Percentiles rank a stretch among this genome's conserved stretches.
Conservation (phyloP, 2,113 vertebrate genomes). For the Pituophis catenifer region DNA sequence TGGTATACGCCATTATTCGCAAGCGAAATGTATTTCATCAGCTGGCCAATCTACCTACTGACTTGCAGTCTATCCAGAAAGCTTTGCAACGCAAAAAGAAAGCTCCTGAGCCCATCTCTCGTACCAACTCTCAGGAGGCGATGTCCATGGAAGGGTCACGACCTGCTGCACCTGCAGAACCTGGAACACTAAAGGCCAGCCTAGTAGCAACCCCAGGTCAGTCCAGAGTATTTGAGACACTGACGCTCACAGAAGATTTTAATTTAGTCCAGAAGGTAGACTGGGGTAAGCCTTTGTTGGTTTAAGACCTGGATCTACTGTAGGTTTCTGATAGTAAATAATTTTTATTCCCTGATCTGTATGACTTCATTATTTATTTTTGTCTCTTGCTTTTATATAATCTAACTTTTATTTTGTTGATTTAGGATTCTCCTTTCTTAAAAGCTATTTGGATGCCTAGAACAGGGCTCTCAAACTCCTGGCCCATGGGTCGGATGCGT, state of each 20-base stretch:
- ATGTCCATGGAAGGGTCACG: conserved; percentile 94
- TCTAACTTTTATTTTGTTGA: not conserved
- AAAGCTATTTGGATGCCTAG: not conserved
- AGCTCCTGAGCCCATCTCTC: conserved; percentile 83
- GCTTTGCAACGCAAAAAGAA: conserved; percentile 89
- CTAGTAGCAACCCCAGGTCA: conserved; percentile 92
- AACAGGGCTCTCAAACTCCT: not conserved
- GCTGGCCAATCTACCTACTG: conserved; percentile 90
- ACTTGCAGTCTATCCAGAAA: conserved; percentile 86
- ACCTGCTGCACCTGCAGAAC: conserved; percentile 91
- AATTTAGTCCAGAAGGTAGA: not conserved
- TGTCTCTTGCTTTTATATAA: not conserved
- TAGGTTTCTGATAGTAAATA: not conserved
- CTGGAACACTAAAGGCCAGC: conserved; percentile 91
- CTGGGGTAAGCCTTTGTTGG: conserved; percentile 37
- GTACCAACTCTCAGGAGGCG: conserved; percentile 89
- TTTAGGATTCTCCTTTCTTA: not conserved
- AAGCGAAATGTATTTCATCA: conserved; percentile 95
- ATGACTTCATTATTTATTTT: not conserved
- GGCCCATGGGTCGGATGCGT: too few species aligned
- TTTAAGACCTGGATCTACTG: not conserved
- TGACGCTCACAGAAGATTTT: conserved; percentile 6
- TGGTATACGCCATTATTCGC: conserved; percentile 97
- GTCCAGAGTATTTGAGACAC: conserved; percentile 6
- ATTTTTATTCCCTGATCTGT: not conserved